Evolutionary conservation across 2,797 vertebrate species (phyloP), one percentile per base, ranked within the genome.

Genomic region (Arnoldichthys spilopterus): DNA sequence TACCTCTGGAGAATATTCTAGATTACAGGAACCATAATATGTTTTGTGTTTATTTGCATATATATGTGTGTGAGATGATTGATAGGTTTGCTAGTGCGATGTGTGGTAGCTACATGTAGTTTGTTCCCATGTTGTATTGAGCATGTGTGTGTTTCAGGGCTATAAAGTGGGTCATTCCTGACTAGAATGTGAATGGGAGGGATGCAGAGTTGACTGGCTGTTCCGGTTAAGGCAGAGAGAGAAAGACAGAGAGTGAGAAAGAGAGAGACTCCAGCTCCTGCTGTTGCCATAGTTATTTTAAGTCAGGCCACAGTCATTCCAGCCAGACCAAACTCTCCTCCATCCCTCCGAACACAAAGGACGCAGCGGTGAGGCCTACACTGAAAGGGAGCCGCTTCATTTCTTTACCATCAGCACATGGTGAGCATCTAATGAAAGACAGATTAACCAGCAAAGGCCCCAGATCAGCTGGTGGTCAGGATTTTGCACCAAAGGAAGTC

Each of bases 221-320:
- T 18, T 66, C 32, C 24, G 58, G 63, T 72, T 32, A 76, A 45
- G 34, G 49, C 63, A 53, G 12, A 30, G 7, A 54, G 62, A 75
- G 58, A 47, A 43, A 70, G 30, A 49, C 30, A 68, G 37, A 68
- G 24, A 16, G 51, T 26, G 43, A 26, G 15, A 56, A 64, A 32
- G 51, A 66, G 43, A 51, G 24, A 64, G 82, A 54, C 34, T 37
- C 34, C 3, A 37, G 72, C 74, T 56, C 83, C 89, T 85, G 79
- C 77, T 84, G 94, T 95, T 94, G 91, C 93, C 92, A 94, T 95
- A 93, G 94, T 87, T 91, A 85, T 91, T 84, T 80, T 56, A 89
- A 85, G 84, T 84, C 85, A 84, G 68, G 87, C 89, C 91, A 87
- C 84, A 92, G 88, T 87, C 87, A 89, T 90, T 90, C 83, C 51